These are phyloP conservation scores for Bucorvus abyssinicus DNA, from an alignment of 2,797 vertebrate species.

Conservation along the genomic window DNA sequence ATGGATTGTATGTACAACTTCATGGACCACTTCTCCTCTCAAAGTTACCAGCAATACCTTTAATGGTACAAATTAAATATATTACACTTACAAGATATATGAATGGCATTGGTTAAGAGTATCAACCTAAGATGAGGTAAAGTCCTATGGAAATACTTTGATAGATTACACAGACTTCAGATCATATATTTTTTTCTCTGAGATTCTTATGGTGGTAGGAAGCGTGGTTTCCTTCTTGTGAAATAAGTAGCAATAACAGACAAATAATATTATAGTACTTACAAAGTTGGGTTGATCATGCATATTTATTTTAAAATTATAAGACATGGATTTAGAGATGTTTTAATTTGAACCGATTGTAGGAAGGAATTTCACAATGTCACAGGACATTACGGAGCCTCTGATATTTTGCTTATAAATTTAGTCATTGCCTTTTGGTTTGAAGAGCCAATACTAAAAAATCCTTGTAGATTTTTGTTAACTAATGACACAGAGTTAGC, in stretches of 20 bases:
- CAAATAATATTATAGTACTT: not conserved
- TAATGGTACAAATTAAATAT: conserved; percentile 22
- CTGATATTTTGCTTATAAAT: not conserved
- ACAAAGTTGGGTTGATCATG: not conserved
- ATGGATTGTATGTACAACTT: not conserved
- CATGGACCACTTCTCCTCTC: not conserved
- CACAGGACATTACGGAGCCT: not conserved
- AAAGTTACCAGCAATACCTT: not conserved
- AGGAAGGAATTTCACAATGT: not conserved
- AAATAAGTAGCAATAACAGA: not conserved
- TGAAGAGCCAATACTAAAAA: not conserved
- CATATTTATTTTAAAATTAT: not conserved
- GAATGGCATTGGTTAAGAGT: not conserved
- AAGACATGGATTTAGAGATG: not conserved
- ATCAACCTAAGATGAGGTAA: not conserved
- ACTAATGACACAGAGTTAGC: not conserved
- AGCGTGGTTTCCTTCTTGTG: not conserved
- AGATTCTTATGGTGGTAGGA: fast-evolving
- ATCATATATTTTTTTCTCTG: not conserved
- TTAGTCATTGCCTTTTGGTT: not conserved
- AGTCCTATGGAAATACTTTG: not conserved
- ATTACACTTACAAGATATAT: not conserved
- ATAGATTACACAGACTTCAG: not conserved
- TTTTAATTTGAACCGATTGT: not conserved
- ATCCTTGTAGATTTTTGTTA: not conserved